Conservation (phyloP, 2,888 invertebrate genomes). For the Cartodere bifasciata region DNA sequence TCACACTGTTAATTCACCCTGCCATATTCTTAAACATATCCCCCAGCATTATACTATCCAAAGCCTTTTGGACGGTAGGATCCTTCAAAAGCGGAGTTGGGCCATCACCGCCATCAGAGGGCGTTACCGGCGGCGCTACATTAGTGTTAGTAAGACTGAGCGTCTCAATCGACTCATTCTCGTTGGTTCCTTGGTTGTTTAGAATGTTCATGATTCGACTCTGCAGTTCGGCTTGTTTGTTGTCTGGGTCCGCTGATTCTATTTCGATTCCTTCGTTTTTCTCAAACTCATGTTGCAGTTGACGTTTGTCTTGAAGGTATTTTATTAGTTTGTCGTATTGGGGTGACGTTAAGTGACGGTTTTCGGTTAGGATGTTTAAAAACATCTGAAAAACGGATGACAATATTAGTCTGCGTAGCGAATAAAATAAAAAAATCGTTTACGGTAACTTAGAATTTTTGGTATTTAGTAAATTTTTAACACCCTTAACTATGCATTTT, state of each 20-base stretch:
- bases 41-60: constrained; percentile 53
- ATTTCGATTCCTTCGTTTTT: constrained; percentile 50
- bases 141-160: constrained; percentile 24
- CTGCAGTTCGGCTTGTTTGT: constrained; percentile 58
- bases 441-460: no score
- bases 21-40: constrained; percentile 42
- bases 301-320: constrained; percentile 60
- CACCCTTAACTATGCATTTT: no score
- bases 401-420: no score
- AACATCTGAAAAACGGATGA: constrained; percentile 35
- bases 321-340: constrained; percentile 69
- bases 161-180: constrained; percentile 26
- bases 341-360: constrained; percentile 58
- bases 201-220: constrained; percentile 67
- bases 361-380: constrained; percentile 71
- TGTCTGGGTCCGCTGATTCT: constrained; percentile 34
- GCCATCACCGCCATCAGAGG: constrained; percentile 22
- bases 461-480: no score
- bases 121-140: constrained; percentile 22
- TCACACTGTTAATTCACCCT: no score
- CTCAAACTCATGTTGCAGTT: constrained; percentile 62
- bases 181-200: constrained; percentile 38
- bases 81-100: constrained; percentile 50
- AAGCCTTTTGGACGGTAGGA: constrained; percentile 64
- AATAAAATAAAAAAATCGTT: no score